Conservation (phyloP, 2,888 invertebrate species). For the Tenthredo scrophulariae region DNA sequence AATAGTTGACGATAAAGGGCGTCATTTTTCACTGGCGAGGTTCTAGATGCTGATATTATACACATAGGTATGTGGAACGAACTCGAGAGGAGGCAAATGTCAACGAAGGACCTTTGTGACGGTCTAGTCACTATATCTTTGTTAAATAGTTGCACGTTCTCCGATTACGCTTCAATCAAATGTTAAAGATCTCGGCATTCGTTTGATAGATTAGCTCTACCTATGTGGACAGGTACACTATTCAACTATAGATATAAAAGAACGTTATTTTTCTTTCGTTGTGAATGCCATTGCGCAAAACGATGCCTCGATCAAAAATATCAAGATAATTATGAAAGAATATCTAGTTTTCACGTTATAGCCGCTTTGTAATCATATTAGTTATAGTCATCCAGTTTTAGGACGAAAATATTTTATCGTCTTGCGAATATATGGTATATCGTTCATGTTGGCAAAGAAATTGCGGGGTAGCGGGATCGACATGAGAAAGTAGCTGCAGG, state of each 20-base stretch:
- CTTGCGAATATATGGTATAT: neutral
- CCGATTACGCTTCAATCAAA: conserved; percentile 34
- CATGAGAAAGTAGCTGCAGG: conserved; percentile 10
- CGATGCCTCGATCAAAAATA: neutral
- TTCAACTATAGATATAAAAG: neutral
- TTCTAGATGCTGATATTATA: neutral
- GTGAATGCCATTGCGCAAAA: neutral
- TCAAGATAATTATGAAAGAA: neutral
- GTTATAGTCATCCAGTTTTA: neutral
- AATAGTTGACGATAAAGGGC: neutral
- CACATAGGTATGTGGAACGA: neutral
- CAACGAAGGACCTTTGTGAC: conserved; percentile 37
- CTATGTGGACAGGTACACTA: neutral
- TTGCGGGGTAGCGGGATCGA: conserved; percentile 21
- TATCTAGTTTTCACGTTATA: neutral
- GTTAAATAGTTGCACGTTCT: conserved; percentile 7
- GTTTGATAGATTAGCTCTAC: neutral
- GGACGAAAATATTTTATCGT: conserved; percentile 7
- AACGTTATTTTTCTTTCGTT: neutral
- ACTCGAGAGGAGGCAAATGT: conserved; percentile 1
- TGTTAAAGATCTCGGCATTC: neutral
- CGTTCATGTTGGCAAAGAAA: neutral
- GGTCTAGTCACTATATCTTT: conserved; percentile 36
- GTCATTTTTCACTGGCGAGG: neutral
- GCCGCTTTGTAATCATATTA: neutral